phyloP scores from a whole-genome alignment of 1,140 invertebrate species.

The Lepidurus arcticus region DNA sequence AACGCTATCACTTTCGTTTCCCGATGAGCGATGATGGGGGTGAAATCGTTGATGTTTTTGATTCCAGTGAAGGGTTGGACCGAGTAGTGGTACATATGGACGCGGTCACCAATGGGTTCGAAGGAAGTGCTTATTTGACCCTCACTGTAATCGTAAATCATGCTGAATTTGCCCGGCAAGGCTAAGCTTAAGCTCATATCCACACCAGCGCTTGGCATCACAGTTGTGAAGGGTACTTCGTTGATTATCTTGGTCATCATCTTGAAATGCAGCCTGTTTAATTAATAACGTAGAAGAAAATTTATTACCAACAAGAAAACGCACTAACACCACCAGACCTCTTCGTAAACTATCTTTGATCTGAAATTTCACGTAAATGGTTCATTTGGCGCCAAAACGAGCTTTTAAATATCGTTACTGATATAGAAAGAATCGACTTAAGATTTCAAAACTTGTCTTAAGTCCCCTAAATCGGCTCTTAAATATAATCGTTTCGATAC shows the following conservation, averaged over 20 bases:
- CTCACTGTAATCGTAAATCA: constrained; percentile 23
- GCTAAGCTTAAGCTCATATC: constrained; percentile 20
- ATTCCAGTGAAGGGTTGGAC: constrained; percentile 29
- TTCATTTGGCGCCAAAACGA: no score
- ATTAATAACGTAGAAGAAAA: not conserved
- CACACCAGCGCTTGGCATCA: constrained; percentile 23
- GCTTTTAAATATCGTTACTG: no score
- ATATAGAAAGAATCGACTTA: no score
- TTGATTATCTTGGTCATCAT: constrained; percentile 24
- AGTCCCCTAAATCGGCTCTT: no score
- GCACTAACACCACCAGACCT: not conserved
- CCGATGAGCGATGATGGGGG: constrained; percentile 22
- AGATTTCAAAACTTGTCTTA: no score
- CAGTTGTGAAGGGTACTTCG: constrained; percentile 27
- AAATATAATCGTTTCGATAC: no score
- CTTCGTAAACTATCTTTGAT: no score
- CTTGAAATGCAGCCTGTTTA: constrained; percentile 17
- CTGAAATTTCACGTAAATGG: no score
- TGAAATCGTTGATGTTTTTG: constrained; percentile 31
- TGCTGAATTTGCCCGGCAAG: constrained; percentile 27
- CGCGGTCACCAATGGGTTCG: constrained; percentile 25
- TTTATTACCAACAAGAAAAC: not conserved
- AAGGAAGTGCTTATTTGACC: constrained; percentile 26
- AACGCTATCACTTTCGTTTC: constrained; percentile 31
- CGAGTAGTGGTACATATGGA: constrained; percentile 21